phyloP scores from a whole-genome alignment of 2,797 vertebrate genomes.

The Cyclura pinguis region DNA sequence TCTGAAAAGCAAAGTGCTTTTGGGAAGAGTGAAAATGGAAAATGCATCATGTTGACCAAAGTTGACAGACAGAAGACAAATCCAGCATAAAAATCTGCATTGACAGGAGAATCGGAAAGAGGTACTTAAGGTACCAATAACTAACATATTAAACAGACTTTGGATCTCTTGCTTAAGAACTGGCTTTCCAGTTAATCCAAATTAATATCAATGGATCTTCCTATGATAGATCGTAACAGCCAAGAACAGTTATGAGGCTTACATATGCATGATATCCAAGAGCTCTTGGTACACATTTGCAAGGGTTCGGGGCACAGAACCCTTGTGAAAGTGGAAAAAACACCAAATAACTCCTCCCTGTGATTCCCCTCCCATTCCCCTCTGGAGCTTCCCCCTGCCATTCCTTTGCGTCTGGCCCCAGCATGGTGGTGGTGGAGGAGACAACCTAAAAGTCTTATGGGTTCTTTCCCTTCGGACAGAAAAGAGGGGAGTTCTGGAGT shows the following conservation, averaged over 20 bases:
- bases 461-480: too few relatives aligned
- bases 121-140: not conserved
- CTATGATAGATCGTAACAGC: not conserved
- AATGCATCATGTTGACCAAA: not conserved
- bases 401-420: too few relatives aligned
- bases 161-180: not conserved
- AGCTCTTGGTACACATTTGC: not conserved
- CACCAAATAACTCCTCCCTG: too few relatives aligned
- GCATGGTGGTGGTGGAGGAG: too few relatives aligned
- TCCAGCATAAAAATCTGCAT: not conserved
- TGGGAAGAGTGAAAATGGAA: slow-evolving; percentile 7
- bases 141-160: slow-evolving; percentile 5
- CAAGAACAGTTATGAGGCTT: not conserved
- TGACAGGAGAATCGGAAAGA: not conserved
- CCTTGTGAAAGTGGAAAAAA: too few relatives aligned
- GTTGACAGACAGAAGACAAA: not conserved
- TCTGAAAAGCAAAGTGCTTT: not conserved
- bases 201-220: not conserved
- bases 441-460: too few relatives aligned
- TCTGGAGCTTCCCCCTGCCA: too few relatives aligned
- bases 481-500: too few relatives aligned
- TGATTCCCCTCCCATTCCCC: too few relatives aligned
- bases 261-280: not conserved
- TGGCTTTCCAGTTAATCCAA: slow-evolving; percentile 25
- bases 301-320: too few relatives aligned